Evolutionary conservation across 2,888 invertebrate genomes (phyloP), one percentile per base, ranked within the genome.

Genomic region (Metalampra italica): DNA sequence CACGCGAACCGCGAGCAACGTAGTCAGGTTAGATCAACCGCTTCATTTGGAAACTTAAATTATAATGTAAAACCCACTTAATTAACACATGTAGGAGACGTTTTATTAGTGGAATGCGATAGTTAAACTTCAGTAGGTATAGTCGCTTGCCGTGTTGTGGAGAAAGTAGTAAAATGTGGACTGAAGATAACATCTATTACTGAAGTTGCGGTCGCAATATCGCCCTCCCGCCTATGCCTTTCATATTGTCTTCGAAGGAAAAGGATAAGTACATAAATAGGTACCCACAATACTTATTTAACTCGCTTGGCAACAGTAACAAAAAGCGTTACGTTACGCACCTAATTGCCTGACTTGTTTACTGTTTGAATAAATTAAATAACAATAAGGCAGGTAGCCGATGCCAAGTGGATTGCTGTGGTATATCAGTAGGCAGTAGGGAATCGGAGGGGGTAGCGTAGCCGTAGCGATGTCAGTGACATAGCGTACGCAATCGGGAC

Each of bases 401-500:
- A 22, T 22, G 22, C 22, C 22, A 22, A 22, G 22, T 22, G 22
- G 32, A 49, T 45, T 29, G 29, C 29, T 29, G 39, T 22, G 7
- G 43, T 42, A 42, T 29, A 42, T 29, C 15, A 38, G 39, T 9
- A 8, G 11, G 36, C 11, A 3, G n/a, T n/a, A n/a, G 36, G 36
- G 37, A 5, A 38, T 7, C n/a, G 45, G 15, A n/a, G 29, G 29
- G 43, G 39, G 14, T 39, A 14, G 39, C 7, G n/a, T 11, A 9
- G n/a, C n/a, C n/a, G 34, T 34, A 29, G 34, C 30, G 71, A 70
- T 74, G 82, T 80, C 79, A 77, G 73, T 82, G 82, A 81, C 81
- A 78, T 75, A 77, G 72, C 71, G 70, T 82, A 82, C 69, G 81
- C 77, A 82, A 82, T 84, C 82, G 75, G 73, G 74, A 83, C 71